Conservation (phyloP, 2,888 invertebrate genomes). For the Ophonus ardosiacus region DNA sequence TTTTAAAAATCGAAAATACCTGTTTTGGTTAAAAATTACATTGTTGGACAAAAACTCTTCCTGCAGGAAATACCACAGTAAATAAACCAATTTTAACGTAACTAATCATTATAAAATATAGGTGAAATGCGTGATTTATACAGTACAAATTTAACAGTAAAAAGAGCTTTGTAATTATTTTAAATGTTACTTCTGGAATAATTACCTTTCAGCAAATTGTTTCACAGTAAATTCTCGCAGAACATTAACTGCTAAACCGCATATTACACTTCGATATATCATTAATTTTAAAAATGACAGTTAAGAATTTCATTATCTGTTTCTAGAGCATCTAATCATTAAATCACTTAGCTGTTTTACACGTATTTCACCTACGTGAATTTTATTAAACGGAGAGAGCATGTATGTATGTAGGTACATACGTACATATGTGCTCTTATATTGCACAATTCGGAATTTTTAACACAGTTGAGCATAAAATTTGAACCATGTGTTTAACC, state of each 20-base stretch:
- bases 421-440: neutral
- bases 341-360: neutral
- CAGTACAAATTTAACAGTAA: neutral
- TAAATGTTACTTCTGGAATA: neutral
- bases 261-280: neutral
- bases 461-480: neutral
- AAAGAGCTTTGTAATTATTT: neutral
- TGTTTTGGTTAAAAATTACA: too few species aligned
- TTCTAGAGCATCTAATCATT: neutral
- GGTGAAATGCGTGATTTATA: neutral
- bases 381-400: neutral
- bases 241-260: neutral
- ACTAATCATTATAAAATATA: neutral
- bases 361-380: neutral
- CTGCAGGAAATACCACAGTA: neutral
- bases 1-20: too few species aligned
- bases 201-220: neutral
- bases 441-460: neutral
- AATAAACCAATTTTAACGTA: neutral
- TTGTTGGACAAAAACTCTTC: too few species aligned
- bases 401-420: neutral
- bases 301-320: neutral
- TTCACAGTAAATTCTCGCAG: neutral
- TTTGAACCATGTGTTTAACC: neutral
- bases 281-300: slow-evolving; percentile 10